These are phyloP conservation scores for Rhodeus uyekii DNA, from an alignment of 2,797 vertebrate species.

Conservation along the genomic window DNA sequence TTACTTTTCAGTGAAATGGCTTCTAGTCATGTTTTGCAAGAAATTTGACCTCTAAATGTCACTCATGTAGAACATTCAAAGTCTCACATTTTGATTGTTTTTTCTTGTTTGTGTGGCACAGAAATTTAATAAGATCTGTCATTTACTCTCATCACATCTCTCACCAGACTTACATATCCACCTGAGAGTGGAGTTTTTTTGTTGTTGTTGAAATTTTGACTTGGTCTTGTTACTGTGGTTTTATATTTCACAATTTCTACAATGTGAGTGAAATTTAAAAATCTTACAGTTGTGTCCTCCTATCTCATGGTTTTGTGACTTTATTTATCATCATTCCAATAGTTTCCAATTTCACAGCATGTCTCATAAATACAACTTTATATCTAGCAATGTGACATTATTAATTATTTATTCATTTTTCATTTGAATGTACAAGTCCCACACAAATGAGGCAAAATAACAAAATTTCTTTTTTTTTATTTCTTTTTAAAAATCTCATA, in stretches of 20 bases:
- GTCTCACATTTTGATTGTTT: not conserved
- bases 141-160: not conserved
- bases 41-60: slow-evolving; percentile 25
- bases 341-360: not conserved
- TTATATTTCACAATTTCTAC: not conserved
- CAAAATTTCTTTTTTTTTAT: too few relatives aligned
- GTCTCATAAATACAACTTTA: not conserved
- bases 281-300: not conserved
- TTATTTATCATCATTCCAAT: not conserved
- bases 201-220: too few relatives aligned
- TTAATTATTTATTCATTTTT: not conserved
- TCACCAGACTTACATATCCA: not conserved
- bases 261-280: not conserved
- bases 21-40: not conserved
- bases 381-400: not conserved
- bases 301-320: not conserved
- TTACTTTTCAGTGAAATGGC: slow-evolving; percentile 8
- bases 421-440: not conserved
- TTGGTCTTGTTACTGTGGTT: not conserved
- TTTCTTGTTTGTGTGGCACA: not conserved
- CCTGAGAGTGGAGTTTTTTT: not conserved
- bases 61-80: not conserved
- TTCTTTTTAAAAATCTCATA: too few relatives aligned
- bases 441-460: not conserved
- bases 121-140: not conserved